Conservation (phyloP, 2,888 invertebrate genomes). For the Agrochola circellaris region DNA sequence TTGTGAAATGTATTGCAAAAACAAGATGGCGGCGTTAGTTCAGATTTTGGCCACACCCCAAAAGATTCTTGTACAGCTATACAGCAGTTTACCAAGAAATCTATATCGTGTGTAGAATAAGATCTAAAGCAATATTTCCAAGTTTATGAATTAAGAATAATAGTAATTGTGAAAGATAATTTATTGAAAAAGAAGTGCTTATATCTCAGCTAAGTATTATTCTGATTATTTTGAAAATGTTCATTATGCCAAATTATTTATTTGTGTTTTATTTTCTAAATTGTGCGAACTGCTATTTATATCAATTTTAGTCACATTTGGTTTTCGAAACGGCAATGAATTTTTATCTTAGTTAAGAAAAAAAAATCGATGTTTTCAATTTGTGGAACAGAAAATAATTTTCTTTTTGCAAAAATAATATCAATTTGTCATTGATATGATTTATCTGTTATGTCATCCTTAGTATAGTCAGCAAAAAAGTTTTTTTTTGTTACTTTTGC, state of each 20-base stretch:
- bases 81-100: slow-evolving; percentile 53
- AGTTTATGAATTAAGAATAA: slow-evolving; percentile 61
- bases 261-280: slow-evolving; percentile 38
- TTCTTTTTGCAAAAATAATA: slow-evolving; percentile 2
- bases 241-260: slow-evolving; percentile 47
- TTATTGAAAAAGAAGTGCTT: slow-evolving; percentile 48
- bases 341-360: slow-evolving; percentile 2
- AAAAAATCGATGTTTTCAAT: not conserved
- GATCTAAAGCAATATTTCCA: slow-evolving; percentile 67
- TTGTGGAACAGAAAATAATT: not conserved
- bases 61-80: slow-evolving; percentile 15
- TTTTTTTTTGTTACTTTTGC: slow-evolving; percentile 14
- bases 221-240: slow-evolving; percentile 38
- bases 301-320: slow-evolving; percentile 22
- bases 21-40: not conserved
- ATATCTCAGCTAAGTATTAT: slow-evolving; percentile 64
- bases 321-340: slow-evolving; percentile 24
- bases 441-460: not conserved
- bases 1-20: not conserved
- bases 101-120: slow-evolving; percentile 60
- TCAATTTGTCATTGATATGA: not conserved
- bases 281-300: slow-evolving; percentile 19
- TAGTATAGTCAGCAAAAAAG: slow-evolving; percentile 14
- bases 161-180: slow-evolving; percentile 46
- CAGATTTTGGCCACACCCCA: not conserved